Evolutionary conservation across 2,113 vertebrate genomes (phyloP), one percentile per base, ranked within the genome.

Genomic region (Lipotes vexillifer): DNA sequence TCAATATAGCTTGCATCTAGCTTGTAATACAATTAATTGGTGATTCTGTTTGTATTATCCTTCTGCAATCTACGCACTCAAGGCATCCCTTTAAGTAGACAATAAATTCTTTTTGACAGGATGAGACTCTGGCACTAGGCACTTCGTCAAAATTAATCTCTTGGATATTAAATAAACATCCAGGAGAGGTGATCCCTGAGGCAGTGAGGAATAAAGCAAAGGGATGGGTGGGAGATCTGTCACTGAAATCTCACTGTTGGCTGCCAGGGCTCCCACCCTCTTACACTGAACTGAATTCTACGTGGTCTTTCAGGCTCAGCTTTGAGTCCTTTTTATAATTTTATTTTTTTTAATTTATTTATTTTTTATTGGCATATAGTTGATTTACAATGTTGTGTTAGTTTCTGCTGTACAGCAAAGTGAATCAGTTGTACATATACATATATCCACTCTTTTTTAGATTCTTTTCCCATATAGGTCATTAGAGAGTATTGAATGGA

Each of bases 141-240:
- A 59, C 5, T 87, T 87, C 72, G 20, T 87, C 46, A 86, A 83
- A 96, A 87, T 86, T 61, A 88, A 92, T 52, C 41, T 55, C 31
- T 91, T 74, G 36, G 72, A 91, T 89, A 78, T 69, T 88, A 94
- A 96, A 21, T 89, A 88, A 90, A 71, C 3, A 94, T 93, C 57
- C 10, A 96, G 82, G 31, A 82, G 86, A 69, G 57, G 12, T 74
- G 89, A 69, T 52, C 78, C n/a, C 86, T n/a, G 27, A 94, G 63
- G 36, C 46, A 88, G 12, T 55, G 41, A 88, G 31, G 59, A 85
- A 83, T 66, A 61, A 94, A 91, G 3, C 57, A 9, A 74, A 94
- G 59, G 41, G 61, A 27, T 57, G 10, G 29, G 61, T 57, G 11
- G 18, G 6, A 72, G 71, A 41, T 66, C 29, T 93, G 29, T 75